Percentiles rank a stretch among this genome's conserved stretches.
These are phyloP conservation scores for Cyprinodon diabolis DNA, from an alignment of 2,797 vertebrate genomes.

Conservation along the genomic window DNA sequence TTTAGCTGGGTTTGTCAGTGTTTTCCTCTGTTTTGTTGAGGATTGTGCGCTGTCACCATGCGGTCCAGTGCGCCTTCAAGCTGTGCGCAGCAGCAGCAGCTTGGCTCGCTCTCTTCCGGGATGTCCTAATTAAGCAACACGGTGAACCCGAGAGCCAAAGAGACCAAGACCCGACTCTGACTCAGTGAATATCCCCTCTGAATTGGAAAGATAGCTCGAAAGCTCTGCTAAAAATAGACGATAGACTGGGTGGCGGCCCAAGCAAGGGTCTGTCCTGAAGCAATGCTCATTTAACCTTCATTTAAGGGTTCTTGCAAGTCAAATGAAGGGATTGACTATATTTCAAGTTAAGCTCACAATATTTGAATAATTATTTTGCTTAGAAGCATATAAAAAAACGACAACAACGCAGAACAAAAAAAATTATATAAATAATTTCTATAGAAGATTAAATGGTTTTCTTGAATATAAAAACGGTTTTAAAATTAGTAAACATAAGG, in stretches of 20 bases:
- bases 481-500: neutral
- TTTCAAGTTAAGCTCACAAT: too few relatives aligned
- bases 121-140: constrained; percentile 91
- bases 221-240: constrained; percentile 61
- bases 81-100: constrained; percentile 70
- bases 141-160: constrained; percentile 60
- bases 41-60: constrained; percentile 30
- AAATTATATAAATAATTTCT: neutral
- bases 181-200: constrained; percentile 50
- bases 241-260: constrained; percentile 10
- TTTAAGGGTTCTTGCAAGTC: neutral
- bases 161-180: constrained; percentile 47
- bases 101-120: constrained; percentile 83
- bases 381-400: neutral
- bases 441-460: neutral
- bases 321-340: neutral
- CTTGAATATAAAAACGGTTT: neutral
- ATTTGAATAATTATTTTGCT: neutral
- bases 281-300: neutral
- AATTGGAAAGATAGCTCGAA: constrained; percentile 9
- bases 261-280: constrained; percentile 14
- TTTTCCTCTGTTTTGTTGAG: constrained; percentile 40
- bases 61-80: constrained; percentile 66
- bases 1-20: constrained; percentile 35
- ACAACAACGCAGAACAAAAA: neutral